These are phyloP conservation scores for Dasypolia templi DNA, from an alignment of 2,888 invertebrate genomes.

Conservation along the genomic window DNA sequence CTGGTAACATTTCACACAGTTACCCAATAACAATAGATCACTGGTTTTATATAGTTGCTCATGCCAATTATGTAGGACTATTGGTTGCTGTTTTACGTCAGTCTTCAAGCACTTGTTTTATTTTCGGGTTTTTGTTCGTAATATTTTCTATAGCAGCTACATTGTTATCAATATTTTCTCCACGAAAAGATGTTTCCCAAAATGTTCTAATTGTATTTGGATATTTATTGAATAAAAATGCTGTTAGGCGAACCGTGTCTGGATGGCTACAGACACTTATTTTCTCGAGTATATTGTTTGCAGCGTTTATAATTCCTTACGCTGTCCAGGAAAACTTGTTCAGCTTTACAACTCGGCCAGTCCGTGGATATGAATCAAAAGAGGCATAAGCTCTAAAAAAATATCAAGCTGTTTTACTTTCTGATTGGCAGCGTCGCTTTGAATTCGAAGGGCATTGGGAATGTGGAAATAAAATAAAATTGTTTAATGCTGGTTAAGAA, in stretches of 20 bases:
- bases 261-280: constrained; percentile 65
- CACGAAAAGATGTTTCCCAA: constrained; percentile 53
- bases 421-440: constrained; percentile 8
- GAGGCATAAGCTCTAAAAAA: constrained; percentile 50
- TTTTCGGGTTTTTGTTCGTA: constrained; percentile 50
- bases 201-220: constrained; percentile 69
- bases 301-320: constrained; percentile 68
- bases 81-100: constrained; percentile 54
- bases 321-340: constrained; percentile 67
- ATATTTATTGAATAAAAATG: constrained; percentile 68
- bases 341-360: constrained; percentile 67
- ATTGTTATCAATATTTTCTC: constrained; percentile 65
- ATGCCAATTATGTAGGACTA: constrained; percentile 37
- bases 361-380: constrained; percentile 64
- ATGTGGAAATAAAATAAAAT: constrained; percentile 63
- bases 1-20: constrained; percentile 48
- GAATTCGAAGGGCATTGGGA: background rate
- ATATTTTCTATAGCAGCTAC: constrained; percentile 61
- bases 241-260: constrained; percentile 48
- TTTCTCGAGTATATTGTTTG: constrained; percentile 62
- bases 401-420: constrained; percentile 54
- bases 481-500: constrained; percentile 65
- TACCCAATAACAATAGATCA: constrained; percentile 64
- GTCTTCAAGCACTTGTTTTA: constrained; percentile 25
- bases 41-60: constrained; percentile 52